Percentiles rank a stretch among this genome's conserved stretches.
phyloP scores from a whole-genome alignment of 2,888 invertebrate genomes.

The Eupithecia dodoneata region DNA sequence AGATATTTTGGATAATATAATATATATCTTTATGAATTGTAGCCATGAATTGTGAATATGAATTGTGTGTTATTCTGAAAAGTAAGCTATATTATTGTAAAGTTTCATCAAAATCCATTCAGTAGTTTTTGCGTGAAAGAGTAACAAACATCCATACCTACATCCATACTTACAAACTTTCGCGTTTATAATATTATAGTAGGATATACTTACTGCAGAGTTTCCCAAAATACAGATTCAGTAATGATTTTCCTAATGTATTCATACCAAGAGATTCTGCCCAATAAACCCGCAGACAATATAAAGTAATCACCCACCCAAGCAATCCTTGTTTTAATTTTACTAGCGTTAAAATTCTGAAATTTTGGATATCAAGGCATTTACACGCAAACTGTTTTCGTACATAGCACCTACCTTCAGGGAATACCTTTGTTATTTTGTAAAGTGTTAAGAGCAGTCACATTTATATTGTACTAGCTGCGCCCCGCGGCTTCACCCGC shows the following conservation, averaged over 20 bases:
- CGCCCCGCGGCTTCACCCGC: no score
- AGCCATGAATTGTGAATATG: no score
- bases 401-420: background rate
- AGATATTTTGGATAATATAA: no score
- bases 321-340: conserved; percentile 67
- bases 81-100: no score
- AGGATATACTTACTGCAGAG: no score
- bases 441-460: background rate
- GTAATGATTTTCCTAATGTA: conserved; percentile 36
- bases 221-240: conserved; percentile 30
- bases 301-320: conserved; percentile 55
- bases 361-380: conserved; percentile 59
- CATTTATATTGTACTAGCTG: background rate
- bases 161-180: no score
- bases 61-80: no score
- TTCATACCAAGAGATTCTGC: conserved; percentile 36
- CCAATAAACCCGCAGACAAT: conserved; percentile 48
- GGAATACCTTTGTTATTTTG: background rate
- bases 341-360: conserved; percentile 59
- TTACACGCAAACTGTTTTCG: conserved; percentile 61
- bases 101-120: no score
- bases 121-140: no score
- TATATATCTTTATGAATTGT: no score
- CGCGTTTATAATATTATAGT: no score
- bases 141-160: no score